Percentiles rank a stretch among this genome's conserved stretches.
Conservation (phyloP, 2,797 vertebrate genomes). For the Mergus octosetaceus region DNA sequence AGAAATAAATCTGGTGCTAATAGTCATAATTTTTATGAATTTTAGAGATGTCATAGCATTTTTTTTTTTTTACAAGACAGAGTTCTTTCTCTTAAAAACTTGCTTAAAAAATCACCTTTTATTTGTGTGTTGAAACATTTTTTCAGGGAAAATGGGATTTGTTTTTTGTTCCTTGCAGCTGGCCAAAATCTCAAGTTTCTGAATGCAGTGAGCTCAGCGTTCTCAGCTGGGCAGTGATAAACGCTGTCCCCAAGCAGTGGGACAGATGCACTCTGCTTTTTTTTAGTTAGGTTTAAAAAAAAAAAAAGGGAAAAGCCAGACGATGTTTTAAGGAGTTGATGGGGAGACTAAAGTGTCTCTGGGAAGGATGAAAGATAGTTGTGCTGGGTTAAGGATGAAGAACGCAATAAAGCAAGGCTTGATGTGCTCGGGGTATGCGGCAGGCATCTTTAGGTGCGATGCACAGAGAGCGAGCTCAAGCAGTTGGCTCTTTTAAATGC, state of each 20-base stretch:
- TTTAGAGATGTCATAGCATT: not conserved
- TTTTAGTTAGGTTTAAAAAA: not conserved
- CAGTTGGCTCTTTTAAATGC: not conserved
- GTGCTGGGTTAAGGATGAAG: not conserved
- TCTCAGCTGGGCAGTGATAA: not conserved
- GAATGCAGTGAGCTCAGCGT: not conserved
- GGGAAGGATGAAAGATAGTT: not conserved
- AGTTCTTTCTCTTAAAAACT: slow-evolving; percentile 3
- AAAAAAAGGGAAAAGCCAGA: not conserved
- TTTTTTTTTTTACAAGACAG: not conserved
- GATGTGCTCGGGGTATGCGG: not conserved
- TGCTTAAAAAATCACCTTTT: not conserved
- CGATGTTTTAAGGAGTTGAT: not conserved
- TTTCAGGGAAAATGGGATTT: not conserved
- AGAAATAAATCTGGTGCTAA: not conserved
- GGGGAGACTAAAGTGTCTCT: not conserved
- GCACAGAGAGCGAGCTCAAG: not conserved
- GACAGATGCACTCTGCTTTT: not conserved
- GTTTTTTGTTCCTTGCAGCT: not conserved
- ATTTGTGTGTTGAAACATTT: not conserved
- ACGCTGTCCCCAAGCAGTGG: not conserved
- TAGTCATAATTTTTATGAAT: not conserved
- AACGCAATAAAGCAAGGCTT: not conserved
- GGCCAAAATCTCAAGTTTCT: not conserved
- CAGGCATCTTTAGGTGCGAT: not conserved